Conservation (phyloP, 2,113 vertebrate genomes). For the Onychostoma macrolepis region DNA sequence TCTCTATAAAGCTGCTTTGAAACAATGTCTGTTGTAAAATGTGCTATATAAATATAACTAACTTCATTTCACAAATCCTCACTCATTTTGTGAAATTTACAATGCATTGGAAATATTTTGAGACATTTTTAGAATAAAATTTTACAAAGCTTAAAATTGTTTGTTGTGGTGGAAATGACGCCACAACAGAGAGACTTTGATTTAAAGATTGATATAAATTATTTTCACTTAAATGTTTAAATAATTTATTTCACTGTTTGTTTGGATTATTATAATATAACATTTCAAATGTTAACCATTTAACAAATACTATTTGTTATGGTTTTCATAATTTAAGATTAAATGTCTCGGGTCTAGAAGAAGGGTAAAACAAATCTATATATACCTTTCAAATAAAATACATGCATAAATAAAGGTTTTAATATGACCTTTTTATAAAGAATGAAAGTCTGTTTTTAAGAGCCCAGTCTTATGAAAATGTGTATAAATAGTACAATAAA, state of each 20-base stretch:
- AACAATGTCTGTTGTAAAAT: neutral
- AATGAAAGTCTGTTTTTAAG: neutral
- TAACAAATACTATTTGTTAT: neutral
- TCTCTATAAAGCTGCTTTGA: neutral
- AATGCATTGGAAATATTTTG: neutral
- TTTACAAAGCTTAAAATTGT: neutral
- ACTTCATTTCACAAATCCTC: neutral
- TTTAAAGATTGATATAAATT: neutral
- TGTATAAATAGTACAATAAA: too few species aligned
- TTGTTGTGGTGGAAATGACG: neutral
- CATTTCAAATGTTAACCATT: neutral
- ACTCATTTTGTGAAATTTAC: neutral
- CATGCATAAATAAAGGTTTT: neutral
- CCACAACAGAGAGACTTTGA: neutral
- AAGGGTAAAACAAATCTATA: neutral
- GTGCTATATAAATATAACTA: neutral
- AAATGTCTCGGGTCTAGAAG: neutral
- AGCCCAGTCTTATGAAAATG: too few species aligned
- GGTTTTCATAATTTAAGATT: neutral
- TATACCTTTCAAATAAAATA: neutral
- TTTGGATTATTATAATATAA: neutral
- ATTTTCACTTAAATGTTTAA: neutral
- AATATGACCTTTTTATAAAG: neutral
- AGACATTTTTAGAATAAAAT: neutral
- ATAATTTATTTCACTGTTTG: neutral